phyloP scores from a whole-genome alignment of 2,797 vertebrate species.

The Chelon labrosus region DNA sequence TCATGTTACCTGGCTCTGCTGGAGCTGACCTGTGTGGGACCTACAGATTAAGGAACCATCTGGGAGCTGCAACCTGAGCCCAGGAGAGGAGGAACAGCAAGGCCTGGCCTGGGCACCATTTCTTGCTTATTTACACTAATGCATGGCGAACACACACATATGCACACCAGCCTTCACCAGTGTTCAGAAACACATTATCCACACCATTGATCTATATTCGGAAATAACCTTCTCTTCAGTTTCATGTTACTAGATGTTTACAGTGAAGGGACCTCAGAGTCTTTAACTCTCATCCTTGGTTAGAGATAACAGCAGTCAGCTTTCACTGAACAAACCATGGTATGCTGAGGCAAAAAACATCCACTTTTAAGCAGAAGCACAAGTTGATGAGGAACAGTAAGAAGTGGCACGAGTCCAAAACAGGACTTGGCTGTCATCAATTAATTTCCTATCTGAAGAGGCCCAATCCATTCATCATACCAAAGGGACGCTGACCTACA shows the following conservation, averaged over 20 bases:
- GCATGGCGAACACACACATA: conserved; percentile 14
- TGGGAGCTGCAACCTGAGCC: conserved; percentile 83
- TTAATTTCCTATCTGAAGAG: conserved; percentile 34
- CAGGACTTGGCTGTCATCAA: conserved; percentile 27
- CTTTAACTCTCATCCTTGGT: not conserved
- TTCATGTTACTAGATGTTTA: not conserved
- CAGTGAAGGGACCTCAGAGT: not conserved
- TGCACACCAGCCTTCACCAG: conserved; percentile 1
- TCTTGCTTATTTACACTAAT: conserved; percentile 62
- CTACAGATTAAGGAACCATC: conserved; percentile 84
- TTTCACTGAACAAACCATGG: conserved; percentile 4
- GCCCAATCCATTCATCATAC: conserved; percentile 29
- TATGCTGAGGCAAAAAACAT: not conserved
- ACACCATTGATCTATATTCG: not conserved
- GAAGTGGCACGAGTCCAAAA: conserved; percentile 12
- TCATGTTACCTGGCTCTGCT: conserved; percentile 82
- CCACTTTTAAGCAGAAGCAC: conserved; percentile 4
- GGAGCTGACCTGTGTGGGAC: conserved; percentile 78
- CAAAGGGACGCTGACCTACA: conserved; percentile 29
- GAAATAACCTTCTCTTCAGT: conserved; percentile 6
- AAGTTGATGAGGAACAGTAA: conserved; percentile 15
- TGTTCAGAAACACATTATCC: conserved; percentile 19
- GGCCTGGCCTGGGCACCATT: conserved; percentile 38
- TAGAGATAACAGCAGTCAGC: not conserved
- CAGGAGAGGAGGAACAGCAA: conserved; percentile 59